A percentile compares a stretch with the other conserved stretches of the same genome.
Evolutionary conservation across 2,797 vertebrate genomes (phyloP).

Genomic region (Agapornis canus): DNA sequence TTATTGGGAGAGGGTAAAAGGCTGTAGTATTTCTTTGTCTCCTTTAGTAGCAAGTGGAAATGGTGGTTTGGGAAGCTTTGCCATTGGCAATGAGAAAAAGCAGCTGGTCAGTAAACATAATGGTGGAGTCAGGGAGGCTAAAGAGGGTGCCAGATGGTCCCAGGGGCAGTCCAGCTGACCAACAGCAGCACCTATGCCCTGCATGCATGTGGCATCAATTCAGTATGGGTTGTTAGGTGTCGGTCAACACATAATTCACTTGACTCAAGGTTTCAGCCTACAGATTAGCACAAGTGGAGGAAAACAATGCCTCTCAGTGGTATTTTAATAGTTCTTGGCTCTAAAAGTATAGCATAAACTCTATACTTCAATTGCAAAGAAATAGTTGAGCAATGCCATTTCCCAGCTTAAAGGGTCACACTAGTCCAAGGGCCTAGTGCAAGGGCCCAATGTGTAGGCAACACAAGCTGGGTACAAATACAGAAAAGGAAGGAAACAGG

Average conservation of each 20-base stretch:
- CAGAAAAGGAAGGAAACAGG: background rate
- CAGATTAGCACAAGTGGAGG: constrained; percentile 1
- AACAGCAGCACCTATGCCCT: constrained; percentile 52
- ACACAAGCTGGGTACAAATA: background rate
- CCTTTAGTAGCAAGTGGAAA: background rate
- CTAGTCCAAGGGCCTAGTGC: background rate
- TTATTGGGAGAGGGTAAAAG: background rate
- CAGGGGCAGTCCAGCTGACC: constrained; percentile 43
- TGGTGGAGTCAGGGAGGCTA: background rate
- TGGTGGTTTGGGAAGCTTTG: background rate
- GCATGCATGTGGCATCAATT: background rate
- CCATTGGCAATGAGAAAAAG: constrained; percentile 12
- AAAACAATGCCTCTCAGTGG: constrained; percentile 22
- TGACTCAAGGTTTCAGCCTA: background rate
- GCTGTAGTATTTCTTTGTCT: constrained; percentile 5
- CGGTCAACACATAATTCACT: constrained; percentile 44
- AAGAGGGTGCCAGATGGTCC: constrained; percentile 41
- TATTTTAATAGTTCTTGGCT: background rate
- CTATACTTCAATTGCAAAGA: background rate
- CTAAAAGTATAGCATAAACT: background rate
- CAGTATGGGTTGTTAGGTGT: background rate
- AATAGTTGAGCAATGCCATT: background rate
- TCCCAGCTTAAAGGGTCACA: background rate
- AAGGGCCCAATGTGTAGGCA: background rate
- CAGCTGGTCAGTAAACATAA: constrained; percentile 41